These are phyloP conservation scores for Lasiommata megera DNA, from an alignment of 2,888 invertebrate genomes.

Conservation along the genomic window DNA sequence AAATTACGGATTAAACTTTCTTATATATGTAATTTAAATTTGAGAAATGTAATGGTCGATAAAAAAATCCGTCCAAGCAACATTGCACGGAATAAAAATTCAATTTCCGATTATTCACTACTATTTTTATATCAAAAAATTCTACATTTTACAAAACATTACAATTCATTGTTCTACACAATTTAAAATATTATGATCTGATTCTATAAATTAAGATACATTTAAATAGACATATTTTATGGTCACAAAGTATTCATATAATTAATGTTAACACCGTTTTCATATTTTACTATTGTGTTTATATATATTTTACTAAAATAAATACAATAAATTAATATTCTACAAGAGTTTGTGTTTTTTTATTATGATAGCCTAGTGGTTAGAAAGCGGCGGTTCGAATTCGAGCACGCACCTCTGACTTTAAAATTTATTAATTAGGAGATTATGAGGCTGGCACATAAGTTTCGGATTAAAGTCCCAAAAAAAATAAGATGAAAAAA, in stretches of 20 bases:
- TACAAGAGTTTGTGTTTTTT: constrained; percentile 34
- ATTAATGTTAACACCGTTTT: constrained; percentile 63
- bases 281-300: constrained; percentile 68
- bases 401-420: too few species aligned
- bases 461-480: too few species aligned
- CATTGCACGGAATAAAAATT: constrained; percentile 16
- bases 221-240: constrained; percentile 36
- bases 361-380: too few species aligned
- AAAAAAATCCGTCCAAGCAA: constrained; percentile 32
- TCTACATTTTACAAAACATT: constrained; percentile 32
- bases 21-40: not conserved
- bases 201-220: constrained; percentile 47
- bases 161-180: not conserved
- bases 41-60: not conserved
- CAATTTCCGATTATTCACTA: constrained; percentile 7
- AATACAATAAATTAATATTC: constrained; percentile 67
- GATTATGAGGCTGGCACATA: too few species aligned
- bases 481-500: too few species aligned
- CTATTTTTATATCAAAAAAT: not conserved
- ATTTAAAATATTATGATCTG: constrained; percentile 54
- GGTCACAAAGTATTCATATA: constrained; percentile 52
- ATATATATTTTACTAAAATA: constrained; percentile 61
- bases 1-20: constrained; percentile 3
- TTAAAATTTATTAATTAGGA: too few species aligned
- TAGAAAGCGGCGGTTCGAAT: too few species aligned